Conservation (phyloP, 1,140 invertebrate species). For the Caenorhabditis latens region DNA sequence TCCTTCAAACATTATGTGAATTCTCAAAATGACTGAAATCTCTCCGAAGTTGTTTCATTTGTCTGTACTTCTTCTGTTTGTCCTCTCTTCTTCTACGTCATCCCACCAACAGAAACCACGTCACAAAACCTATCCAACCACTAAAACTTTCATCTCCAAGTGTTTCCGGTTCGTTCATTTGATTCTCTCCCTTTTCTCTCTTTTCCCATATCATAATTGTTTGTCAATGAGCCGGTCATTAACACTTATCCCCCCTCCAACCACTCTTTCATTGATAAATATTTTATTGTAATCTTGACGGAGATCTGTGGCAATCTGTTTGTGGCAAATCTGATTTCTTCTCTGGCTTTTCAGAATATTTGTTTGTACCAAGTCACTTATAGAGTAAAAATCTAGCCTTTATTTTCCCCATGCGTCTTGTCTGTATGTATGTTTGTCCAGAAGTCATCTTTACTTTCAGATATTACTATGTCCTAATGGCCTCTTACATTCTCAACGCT, state of each 20-base stretch:
- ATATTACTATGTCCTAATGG: conserved; percentile 35
- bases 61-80: no score
- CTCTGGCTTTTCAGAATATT: not conserved
- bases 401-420: no score
- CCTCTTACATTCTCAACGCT: conserved; percentile 32
- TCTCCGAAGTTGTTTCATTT: no score
- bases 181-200: not conserved
- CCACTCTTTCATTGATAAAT: conserved; percentile 1
- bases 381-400: no score
- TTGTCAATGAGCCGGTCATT: conserved; percentile 52
- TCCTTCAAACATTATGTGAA: no score
- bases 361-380: no score
- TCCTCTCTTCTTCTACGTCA: no score
- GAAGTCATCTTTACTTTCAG: not conserved
- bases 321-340: not conserved
- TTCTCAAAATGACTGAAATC: no score
- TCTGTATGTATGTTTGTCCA: no score
- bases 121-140: not conserved
- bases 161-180: not conserved
- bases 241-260: not conserved
- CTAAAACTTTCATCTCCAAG: not conserved
- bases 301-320: not conserved
- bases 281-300: conserved; percentile 4
- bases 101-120: not conserved
- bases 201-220: not conserved